Conservation (phyloP, 2,888 invertebrate species). For the Aphrophora alni region DNA sequence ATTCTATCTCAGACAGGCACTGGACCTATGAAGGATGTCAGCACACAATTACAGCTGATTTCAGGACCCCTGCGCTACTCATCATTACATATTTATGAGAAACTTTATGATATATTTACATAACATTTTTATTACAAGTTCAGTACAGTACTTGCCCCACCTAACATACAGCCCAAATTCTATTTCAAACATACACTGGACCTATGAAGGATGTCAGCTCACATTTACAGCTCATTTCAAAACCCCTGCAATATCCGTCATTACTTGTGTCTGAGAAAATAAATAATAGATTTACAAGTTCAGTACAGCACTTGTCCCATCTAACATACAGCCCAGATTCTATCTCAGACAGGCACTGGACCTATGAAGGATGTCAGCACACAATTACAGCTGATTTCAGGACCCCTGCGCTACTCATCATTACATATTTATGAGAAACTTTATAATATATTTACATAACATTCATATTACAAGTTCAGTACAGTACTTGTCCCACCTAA, state of each 20-base stretch:
- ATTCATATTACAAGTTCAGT: background rate
- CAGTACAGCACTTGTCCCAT: background rate
- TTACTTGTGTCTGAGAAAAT: no score
- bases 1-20: background rate
- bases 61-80: no score
- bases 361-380: constrained; percentile 26
- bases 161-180: no score
- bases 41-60: background rate
- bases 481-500: no score
- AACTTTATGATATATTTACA: no score
- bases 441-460: no score
- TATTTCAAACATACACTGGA: no score
- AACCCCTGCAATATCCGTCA: background rate
- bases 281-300: background rate
- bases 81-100: no score
- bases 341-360: background rate
- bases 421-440: background rate
- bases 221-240: background rate
- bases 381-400: constrained; percentile 40
- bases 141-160: no score
- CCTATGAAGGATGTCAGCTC: no score
- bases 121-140: no score
- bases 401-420: constrained; percentile 43
- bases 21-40: background rate
- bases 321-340: background rate